Evolutionary conservation across 1,140 invertebrate genomes (phyloP).

Genomic region (Musca vetustissima): DNA sequence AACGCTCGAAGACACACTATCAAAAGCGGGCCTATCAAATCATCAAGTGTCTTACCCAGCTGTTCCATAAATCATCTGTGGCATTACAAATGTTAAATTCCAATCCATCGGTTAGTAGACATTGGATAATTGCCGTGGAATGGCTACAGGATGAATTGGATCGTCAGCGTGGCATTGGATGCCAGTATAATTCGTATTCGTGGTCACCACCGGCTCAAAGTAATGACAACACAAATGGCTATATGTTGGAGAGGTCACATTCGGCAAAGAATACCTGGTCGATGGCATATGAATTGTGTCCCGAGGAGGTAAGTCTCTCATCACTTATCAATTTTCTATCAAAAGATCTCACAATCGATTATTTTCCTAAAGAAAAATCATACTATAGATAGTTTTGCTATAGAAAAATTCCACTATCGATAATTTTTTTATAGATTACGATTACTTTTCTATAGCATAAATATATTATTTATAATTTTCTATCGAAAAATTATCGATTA

Average conservation of each 20-base stretch:
- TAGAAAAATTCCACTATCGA: too few relatives aligned
- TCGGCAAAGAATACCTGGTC: slow-evolving; percentile 89
- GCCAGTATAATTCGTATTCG: slow-evolving; percentile 74
- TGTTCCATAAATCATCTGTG: slow-evolving; percentile 81
- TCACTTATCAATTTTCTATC: background rate
- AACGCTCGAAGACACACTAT: slow-evolving; percentile 89
- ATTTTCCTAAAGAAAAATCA: too few relatives aligned
- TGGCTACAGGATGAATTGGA: slow-evolving; percentile 96
- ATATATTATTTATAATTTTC: too few relatives aligned
- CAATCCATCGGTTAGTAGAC: slow-evolving; percentile 76
- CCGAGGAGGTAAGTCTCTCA: slow-evolving; percentile 68
- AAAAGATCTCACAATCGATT: too few relatives aligned
- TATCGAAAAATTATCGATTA: too few relatives aligned
- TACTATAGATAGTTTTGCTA: too few relatives aligned
- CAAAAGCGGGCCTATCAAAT: slow-evolving; percentile 96
- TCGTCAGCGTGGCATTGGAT: slow-evolving; percentile 60
- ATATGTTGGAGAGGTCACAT: slow-evolving; percentile 90
- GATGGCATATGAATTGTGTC: slow-evolving; percentile 78
- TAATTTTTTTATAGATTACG: too few relatives aligned
- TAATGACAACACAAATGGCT: slow-evolving; percentile 94
- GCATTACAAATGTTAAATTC: slow-evolving; percentile 76
- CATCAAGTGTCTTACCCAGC: slow-evolving; percentile 90
- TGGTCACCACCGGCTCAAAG: slow-evolving; percentile 93
- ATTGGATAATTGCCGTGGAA: slow-evolving; percentile 85
- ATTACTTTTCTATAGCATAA: too few relatives aligned